phyloP scores from a whole-genome alignment of 2,113 vertebrate genomes.

The Gymnorhina tibicen region DNA sequence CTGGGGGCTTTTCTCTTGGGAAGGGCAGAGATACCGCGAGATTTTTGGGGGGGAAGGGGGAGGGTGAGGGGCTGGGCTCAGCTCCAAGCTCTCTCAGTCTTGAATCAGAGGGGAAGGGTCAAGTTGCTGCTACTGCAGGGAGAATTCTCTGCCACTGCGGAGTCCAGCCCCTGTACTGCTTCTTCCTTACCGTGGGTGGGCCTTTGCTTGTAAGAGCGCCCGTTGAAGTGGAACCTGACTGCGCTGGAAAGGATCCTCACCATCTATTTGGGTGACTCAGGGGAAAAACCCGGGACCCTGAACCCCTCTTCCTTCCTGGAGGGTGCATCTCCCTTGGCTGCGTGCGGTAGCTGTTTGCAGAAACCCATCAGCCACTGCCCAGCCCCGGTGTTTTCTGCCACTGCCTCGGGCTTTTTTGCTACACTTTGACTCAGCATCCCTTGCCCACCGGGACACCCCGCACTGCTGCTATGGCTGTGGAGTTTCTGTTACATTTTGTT shows the following conservation, averaged over 20 bases:
- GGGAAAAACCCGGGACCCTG: rapidly evolving
- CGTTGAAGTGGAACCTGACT: no score
- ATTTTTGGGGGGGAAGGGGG: no score
- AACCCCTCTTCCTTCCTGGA: rapidly evolving
- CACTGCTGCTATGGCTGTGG: rapidly evolving
- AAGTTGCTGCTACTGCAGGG: rapidly evolving
- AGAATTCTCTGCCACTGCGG: rapidly evolving
- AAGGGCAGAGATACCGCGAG: rapidly evolving
- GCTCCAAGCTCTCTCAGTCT: rapidly evolving
- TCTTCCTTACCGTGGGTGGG: neutral
- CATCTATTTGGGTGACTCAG: neutral
- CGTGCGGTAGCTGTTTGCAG: neutral
- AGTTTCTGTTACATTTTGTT: neutral
- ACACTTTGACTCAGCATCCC: neutral
- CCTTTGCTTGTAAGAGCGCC: rapidly evolving
- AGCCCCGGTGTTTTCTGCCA: rapidly evolving
- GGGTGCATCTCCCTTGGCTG: rapidly evolving
- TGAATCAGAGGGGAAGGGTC: rapidly evolving
- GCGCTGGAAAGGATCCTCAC: neutral
- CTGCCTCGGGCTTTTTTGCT: neutral
- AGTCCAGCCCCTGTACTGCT: neutral
- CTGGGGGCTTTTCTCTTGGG: neutral
- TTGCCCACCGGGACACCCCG: no score
- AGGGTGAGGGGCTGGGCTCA: neutral
- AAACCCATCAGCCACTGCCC: neutral